Conservation (phyloP, 1,140 invertebrate genomes). For the Phymastichus coffea region DNA sequence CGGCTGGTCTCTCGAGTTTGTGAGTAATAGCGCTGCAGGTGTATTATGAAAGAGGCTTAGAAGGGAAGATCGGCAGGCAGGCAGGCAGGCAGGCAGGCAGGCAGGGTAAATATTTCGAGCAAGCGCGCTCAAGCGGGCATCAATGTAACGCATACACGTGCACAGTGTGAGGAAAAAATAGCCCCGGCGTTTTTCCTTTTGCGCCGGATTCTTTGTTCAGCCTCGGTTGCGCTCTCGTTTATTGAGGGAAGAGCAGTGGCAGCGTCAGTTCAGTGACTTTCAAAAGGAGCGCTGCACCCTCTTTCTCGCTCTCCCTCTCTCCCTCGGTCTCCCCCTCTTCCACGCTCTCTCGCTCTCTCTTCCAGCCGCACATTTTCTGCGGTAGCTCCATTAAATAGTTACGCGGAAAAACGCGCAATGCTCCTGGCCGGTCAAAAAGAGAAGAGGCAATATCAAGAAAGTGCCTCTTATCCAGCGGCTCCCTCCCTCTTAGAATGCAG, state of each 20-base stretch:
- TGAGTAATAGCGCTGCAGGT: not conserved
- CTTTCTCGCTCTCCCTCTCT: not conserved
- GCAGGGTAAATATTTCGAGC: slow-evolving; percentile 14
- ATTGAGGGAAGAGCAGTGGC: not conserved
- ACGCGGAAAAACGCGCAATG: slow-evolving; percentile 4
- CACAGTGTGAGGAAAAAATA: not conserved
- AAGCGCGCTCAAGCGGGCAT: not conserved
- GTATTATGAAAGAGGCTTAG: not conserved
- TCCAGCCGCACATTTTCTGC: not conserved
- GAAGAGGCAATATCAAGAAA: slow-evolving; percentile 1
- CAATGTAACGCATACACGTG: not conserved
- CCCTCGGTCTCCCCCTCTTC: not conserved
- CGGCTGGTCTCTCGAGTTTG: no score
- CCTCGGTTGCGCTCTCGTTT: not conserved
- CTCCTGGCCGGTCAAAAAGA: not conserved
- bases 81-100: no score
- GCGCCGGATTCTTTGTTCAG: slow-evolving; percentile 6
- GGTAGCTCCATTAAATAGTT: slow-evolving; percentile 24
- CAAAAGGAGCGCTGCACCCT: not conserved
- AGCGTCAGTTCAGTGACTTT: not conserved
- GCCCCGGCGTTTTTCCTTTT: not conserved
- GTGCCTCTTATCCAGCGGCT: slow-evolving; percentile 2
- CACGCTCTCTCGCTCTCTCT: not conserved
- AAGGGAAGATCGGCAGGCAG: not conserved
- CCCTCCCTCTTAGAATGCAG: not conserved